Percentiles rank a stretch among this genome's conserved stretches.
phyloP scores from a whole-genome alignment of 1,140 invertebrate genomes.

The Philopotamus ludificatus region DNA sequence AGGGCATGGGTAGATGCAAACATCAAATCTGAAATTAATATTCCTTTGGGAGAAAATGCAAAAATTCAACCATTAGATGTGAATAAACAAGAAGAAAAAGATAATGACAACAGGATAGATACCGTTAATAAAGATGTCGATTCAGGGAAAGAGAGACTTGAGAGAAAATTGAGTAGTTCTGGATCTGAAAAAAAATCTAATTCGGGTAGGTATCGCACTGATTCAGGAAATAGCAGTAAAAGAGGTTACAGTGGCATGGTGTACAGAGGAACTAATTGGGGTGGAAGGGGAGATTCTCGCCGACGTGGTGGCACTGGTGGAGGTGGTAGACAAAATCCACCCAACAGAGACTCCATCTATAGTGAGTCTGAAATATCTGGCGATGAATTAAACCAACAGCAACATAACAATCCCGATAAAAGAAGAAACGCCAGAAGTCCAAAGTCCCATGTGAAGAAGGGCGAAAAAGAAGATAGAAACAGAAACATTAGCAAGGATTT shows the following conservation, averaged over 20 bases:
- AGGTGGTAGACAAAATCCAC: conserved; percentile 48
- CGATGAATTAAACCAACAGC: conserved; percentile 54
- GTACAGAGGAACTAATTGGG: conserved; percentile 52
- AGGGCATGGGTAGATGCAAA: neutral
- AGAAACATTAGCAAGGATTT: conserved; percentile 45
- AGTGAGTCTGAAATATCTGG: conserved; percentile 61
- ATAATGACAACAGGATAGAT: conserved; percentile 28
- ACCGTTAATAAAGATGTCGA: conserved; percentile 28
- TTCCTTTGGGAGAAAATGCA: neutral
- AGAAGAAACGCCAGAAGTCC: conserved; percentile 47
- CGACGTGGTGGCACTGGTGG: conserved; percentile 52
- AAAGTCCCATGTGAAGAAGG: conserved; percentile 51
- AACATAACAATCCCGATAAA: conserved; percentile 48
- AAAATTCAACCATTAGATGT: conserved; percentile 14
- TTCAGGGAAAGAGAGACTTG: conserved; percentile 49
- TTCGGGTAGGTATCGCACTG: conserved; percentile 32
- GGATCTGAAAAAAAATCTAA: conserved; percentile 55
- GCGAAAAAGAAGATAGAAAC: conserved; percentile 62
- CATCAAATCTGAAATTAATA: neutral
- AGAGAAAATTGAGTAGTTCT: conserved; percentile 55
- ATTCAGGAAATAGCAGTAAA: conserved; percentile 44
- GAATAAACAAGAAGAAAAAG: conserved; percentile 32
- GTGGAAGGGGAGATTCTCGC: conserved; percentile 47
- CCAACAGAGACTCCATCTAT: conserved; percentile 36
- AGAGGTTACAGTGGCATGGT: conserved; percentile 48